These are phyloP conservation scores for Albula glossodonta DNA, from an alignment of 2,113 vertebrate genomes.

Conservation along the genomic window DNA sequence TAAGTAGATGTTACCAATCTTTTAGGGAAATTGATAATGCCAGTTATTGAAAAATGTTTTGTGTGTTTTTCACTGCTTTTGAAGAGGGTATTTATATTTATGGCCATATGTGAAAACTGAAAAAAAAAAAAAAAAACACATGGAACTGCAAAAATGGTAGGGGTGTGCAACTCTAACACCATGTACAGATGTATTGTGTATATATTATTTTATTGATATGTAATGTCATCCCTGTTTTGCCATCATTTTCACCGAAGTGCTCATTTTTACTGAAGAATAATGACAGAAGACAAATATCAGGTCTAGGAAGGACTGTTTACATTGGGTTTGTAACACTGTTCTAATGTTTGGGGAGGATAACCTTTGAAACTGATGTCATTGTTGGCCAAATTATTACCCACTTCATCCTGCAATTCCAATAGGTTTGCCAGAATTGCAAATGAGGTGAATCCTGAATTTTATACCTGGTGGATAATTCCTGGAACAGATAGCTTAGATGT, in stretches of 20 bases:
- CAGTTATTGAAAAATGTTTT: constrained; percentile 33
- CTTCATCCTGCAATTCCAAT: constrained; percentile 63
- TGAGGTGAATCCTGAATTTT: constrained; percentile 59
- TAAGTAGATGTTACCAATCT: constrained; percentile 8
- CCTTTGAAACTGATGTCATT: constrained; percentile 64
- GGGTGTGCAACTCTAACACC: constrained; percentile 33
- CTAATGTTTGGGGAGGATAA: constrained; percentile 46
- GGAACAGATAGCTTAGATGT: constrained; percentile 61
- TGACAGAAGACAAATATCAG: constrained; percentile 52
- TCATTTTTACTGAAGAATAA: constrained; percentile 61
- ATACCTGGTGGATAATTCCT: constrained; percentile 71
- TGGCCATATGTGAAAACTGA: constrained; percentile 55
- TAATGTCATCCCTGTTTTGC: constrained; percentile 60
- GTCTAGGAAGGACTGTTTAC: constrained; percentile 39
- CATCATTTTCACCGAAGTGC: constrained; percentile 77
- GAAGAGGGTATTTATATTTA: constrained; percentile 25
- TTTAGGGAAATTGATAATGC: constrained; percentile 25
- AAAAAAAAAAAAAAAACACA: constrained; percentile 45
- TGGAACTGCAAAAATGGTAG: constrained; percentile 69
- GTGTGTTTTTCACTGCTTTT: constrained; percentile 28
- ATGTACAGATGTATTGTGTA: constrained; percentile 36
- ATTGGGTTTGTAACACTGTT: constrained; percentile 40
- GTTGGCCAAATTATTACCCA: constrained; percentile 69
- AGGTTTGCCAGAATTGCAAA: constrained; percentile 36
- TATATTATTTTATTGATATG: constrained; percentile 32